Percentiles rank a stretch among this genome's conserved stretches.
These are phyloP conservation scores for Burhinus bistriatus DNA, from an alignment of 2,113 vertebrate species.

Conservation along the genomic window DNA sequence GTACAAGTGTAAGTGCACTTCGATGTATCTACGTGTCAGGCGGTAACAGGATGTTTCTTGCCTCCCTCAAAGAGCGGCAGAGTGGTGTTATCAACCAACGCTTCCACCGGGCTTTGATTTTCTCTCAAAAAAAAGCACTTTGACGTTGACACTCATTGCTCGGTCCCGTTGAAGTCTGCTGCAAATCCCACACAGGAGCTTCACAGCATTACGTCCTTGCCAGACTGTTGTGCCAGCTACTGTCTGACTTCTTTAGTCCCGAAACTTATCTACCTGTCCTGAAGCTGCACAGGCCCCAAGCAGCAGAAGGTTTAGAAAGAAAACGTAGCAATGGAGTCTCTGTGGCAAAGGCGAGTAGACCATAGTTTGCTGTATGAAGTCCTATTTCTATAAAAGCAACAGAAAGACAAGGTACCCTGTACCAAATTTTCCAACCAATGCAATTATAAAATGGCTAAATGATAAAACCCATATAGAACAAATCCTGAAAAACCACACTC, in stretches of 20 bases:
- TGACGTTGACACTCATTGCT: not conserved
- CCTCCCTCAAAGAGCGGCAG: not conserved
- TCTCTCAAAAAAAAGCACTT: not conserved
- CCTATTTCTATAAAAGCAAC: not conserved
- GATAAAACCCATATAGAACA: not conserved
- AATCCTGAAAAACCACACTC: not conserved
- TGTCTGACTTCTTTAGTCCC: not conserved
- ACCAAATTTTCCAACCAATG: not conserved
- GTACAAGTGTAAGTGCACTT: conserved; percentile 31
- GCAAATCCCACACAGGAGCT: not conserved
- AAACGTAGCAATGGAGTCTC: not conserved
- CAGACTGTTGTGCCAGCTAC: not conserved
- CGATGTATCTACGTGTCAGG: not conserved
- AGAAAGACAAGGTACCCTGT: not conserved
- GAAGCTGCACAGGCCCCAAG: not conserved
- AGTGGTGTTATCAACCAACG: conserved; percentile 1
- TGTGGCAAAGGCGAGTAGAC: not conserved
- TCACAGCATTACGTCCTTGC: not conserved
- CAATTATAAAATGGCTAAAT: conserved; percentile 36
- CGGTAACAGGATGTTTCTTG: conserved; percentile 44
- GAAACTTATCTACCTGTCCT: not conserved
- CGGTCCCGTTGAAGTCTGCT: not conserved
- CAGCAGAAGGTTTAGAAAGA: not conserved
- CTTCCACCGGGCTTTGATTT: conserved; percentile 21
- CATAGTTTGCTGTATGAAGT: not conserved